Base-by-base conservation (phyloP, 2,888 invertebrate genomes). In the Glaucopsyche alexis region DNA sequence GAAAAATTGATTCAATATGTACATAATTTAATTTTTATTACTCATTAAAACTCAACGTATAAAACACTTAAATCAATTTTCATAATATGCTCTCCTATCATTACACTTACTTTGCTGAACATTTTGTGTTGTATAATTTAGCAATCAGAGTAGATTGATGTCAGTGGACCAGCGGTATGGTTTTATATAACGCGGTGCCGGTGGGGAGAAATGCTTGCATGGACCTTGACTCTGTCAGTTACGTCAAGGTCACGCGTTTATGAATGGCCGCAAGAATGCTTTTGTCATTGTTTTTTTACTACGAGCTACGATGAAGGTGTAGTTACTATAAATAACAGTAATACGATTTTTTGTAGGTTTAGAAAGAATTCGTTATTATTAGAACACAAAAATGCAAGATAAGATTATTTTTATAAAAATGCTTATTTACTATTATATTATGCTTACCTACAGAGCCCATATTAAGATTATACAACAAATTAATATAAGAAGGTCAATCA, bases 91-190 rank as follows among this genome's bases (percentile, higher is more conserved):
- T 60, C 60, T 47, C 8, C 19, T 11, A 29, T 60, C 14, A 60
- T 6, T 29, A 9, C 29, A 72, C 72, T 72, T 52, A 72, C 72
- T 72, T 72, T 72, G 72, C 67, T 50, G 52, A 72, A 67, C 72
- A 72, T 72, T 72, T 49, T 67, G 42, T 67, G 60, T 29, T 29
- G 50, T 45, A 11, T 67, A 13, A 19, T 66, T 72, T 66, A 40
- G 50, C 50, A 42, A 72, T 50, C 72, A 8, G 8, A 7, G 40
- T 16, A 38, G 50, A 72, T 67, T 72, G 66, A 40, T 67, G 50
- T 67, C 66, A 66, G 49, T 19, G n/a, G 19, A 14, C n/a, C 45
- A 40, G 19, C 7, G 50, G 19, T 52, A 16, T 72, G 72, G 72
- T 66, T 72, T 42, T 72, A 72, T 72, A 72, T 65, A 72, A 66